Evolutionary conservation across 2,113 vertebrate genomes (phyloP).

Genomic region (Gadus chalcogrammus): DNA sequence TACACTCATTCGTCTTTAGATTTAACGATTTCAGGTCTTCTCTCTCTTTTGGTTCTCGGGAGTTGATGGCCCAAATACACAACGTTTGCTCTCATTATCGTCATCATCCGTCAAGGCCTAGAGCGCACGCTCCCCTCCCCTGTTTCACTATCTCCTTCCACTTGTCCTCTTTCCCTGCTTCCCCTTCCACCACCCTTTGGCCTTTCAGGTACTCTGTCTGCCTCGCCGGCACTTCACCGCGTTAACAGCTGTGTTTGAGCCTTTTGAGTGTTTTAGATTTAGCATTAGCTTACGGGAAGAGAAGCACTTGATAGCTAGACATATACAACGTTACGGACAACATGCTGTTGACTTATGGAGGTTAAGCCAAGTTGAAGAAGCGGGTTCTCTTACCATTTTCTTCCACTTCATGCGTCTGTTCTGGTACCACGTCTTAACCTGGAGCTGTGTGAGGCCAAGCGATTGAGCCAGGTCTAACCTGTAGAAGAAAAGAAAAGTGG

Average conservation of each 20-base stretch:
- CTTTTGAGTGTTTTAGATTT: neutral
- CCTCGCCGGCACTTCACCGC: too few relatives aligned
- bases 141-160: neutral
- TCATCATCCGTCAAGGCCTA: constrained; percentile 52
- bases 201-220: neutral
- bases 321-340: too few relatives aligned
- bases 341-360: too few relatives aligned
- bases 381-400: constrained; percentile 85
- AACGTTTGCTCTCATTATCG: constrained; percentile 56
- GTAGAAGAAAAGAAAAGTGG: constrained; percentile 23
- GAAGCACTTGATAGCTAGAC: too few relatives aligned
- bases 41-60: constrained; percentile 34
- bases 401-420: constrained; percentile 99
- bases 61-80: constrained; percentile 58
- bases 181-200: constrained; percentile 16
- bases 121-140: constrained; percentile 1
- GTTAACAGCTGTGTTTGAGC: neutral
- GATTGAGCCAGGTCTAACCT: constrained; percentile 96
- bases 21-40: constrained; percentile 51
- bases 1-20: constrained; percentile 60
- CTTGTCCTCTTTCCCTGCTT: constrained; percentile 6
- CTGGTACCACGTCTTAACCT: constrained; percentile 99
- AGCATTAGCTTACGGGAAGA: too few relatives aligned
- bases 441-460: constrained; percentile 93
- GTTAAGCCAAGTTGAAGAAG: too few relatives aligned